Percentiles rank a stretch among this genome's conserved stretches.
These are phyloP conservation scores for Proisotoma minuta DNA, from an alignment of 2,888 invertebrate species.

Conservation along the genomic window DNA sequence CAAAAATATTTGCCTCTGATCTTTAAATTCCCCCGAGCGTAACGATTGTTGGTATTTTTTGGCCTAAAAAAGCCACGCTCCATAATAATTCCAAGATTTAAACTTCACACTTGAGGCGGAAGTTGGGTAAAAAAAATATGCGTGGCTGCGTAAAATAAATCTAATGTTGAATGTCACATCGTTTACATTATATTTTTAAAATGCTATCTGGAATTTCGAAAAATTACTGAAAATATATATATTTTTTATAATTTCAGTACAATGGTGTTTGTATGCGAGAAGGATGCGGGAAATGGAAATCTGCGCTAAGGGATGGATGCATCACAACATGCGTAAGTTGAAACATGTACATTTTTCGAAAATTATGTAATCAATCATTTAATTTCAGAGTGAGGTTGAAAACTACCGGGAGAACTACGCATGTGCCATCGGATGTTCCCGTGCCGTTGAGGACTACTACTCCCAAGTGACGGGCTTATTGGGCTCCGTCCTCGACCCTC, in stretches of 20 bases:
- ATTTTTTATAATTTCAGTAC: slow-evolving; percentile 30
- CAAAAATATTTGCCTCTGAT: too few relatives aligned
- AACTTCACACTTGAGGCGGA: too few relatives aligned
- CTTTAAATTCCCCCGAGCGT: too few relatives aligned
- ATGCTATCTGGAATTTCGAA: too few relatives aligned
- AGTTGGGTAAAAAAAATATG: too few relatives aligned
- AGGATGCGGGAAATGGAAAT: slow-evolving; percentile 44
- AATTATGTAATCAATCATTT: not conserved
- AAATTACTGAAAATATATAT: too few relatives aligned
- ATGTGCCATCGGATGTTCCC: slow-evolving; percentile 44
- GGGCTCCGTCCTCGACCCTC: slow-evolving; percentile 42
- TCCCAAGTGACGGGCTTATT: slow-evolving; percentile 36
- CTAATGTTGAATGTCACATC: too few relatives aligned
- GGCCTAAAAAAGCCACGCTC: too few relatives aligned
- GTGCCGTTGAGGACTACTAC: slow-evolving; percentile 43
- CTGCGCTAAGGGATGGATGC: slow-evolving; percentile 41
- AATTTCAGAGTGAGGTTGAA: not conserved
- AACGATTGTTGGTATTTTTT: too few relatives aligned
- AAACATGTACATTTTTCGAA: not conserved
- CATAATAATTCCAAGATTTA: too few relatives aligned
- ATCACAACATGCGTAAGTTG: slow-evolving; percentile 41
- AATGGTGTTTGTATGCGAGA: slow-evolving; percentile 36
- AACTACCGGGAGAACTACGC: slow-evolving; percentile 41
- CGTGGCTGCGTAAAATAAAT: too few relatives aligned
- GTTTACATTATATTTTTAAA: too few relatives aligned